Base-by-base conservation (phyloP, 2,888 invertebrate species). In the Ischnus inquisitorius region DNA sequence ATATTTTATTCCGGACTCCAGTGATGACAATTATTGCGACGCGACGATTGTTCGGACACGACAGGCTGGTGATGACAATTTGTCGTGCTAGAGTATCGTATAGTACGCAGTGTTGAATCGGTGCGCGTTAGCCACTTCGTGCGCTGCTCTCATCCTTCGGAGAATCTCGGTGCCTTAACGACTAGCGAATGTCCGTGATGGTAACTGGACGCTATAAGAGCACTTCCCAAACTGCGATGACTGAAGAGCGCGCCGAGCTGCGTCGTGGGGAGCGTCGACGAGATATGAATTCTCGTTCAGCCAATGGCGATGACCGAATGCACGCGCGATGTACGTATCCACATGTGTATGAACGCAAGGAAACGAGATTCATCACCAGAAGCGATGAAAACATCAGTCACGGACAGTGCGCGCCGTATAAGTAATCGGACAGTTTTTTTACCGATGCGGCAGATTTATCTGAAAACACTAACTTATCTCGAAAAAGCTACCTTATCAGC, bases 401-500 rank as follows among this genome's bases (percentile, higher is more conserved):
- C 57, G 41, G 19, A 39, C 34, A n/a, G 10, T 3, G 5, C 19
- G 8, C n/a, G 51, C 12, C 3, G n/a, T n/a, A 54, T 28, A 51
- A 54, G 12, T 22, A 16, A 22, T 39, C 25, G 1, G 6, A 8
- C 25, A 41, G 41, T n/a, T 16, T 5, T n/a, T 25, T 6, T 16
- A 2, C 28, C 12, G 28, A 16, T 16, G 12, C 14, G n/a, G 14
- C n/a, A 14, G n/a, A 60, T 46, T 16, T 16, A 28, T 43, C n/a
- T 28, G 16, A 22, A 25, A n/a, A n/a, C n/a, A n/a, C n/a, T n/a
- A n/a, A n/a, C n/a, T n/a, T n/a, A n/a, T n/a, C n/a, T n/a, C n/a
- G n/a, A n/a, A n/a, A n/a, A 74, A 74, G 19, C 43, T 25, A 25
- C 46, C 12, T 60, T 74, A 62, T 16, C 72, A n/a, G 62, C 72